Percentiles rank a stretch among this genome's conserved stretches.
These are phyloP conservation scores for Physella acuta DNA, from an alignment of 1,140 invertebrate genomes.

Conservation along the genomic window DNA sequence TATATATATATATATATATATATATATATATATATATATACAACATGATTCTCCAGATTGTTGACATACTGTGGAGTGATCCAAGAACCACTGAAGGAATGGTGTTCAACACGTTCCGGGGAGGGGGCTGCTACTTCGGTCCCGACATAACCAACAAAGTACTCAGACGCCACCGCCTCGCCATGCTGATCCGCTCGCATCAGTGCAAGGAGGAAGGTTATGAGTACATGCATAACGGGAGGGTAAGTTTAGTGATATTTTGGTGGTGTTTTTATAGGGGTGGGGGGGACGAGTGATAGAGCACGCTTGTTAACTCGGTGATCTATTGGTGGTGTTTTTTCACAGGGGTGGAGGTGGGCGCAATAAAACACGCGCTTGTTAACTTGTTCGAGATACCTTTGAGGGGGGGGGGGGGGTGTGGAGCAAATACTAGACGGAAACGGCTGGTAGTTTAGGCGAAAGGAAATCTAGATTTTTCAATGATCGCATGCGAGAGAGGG, in stretches of 20 bases:
- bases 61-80: slow-evolving; percentile 91
- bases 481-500: no score
- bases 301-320: no score
- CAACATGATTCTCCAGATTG: slow-evolving; percentile 69
- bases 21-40: no score
- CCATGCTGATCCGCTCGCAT: slow-evolving; percentile 81
- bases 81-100: slow-evolving; percentile 72
- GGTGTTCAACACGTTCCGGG: slow-evolving; percentile 79
- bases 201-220: slow-evolving; percentile 91
- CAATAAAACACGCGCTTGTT: no score
- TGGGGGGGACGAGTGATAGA: not conserved
- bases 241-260: slow-evolving; percentile 61
- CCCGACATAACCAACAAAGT: slow-evolving; percentile 81
- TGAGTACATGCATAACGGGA: slow-evolving; percentile 79
- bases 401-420: no score
- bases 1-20: no score
- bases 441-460: no score
- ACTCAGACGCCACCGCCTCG: slow-evolving; percentile 73
- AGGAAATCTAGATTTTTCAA: no score
- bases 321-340: no score
- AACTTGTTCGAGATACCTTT: no score
- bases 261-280: not conserved
- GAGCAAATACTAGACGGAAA: no score
- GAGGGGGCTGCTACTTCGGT: slow-evolving; percentile 88
- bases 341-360: no score